Conservation (phyloP, 2,797 vertebrate species). For the Mastacembelus armatus region DNA sequence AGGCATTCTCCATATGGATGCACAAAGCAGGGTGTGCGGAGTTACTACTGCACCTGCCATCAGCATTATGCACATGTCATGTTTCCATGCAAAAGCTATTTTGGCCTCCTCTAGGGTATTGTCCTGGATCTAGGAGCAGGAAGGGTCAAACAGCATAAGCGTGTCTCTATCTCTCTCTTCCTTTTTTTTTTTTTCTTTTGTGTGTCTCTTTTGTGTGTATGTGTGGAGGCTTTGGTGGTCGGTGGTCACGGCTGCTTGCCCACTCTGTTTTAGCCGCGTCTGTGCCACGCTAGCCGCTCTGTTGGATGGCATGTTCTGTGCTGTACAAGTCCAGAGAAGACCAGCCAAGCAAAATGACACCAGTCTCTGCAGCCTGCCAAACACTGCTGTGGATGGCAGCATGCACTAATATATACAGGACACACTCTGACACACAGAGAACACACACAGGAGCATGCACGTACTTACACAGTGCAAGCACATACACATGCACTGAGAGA, state of each 20-base stretch:
- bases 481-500: slow-evolving; percentile 5
- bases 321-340: slow-evolving; percentile 56
- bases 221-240: slow-evolving; percentile 33
- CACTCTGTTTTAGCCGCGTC: slow-evolving; percentile 65
- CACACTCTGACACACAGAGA: slow-evolving; percentile 22
- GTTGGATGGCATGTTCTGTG: slow-evolving; percentile 72
- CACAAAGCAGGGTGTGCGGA: slow-evolving; percentile 36
- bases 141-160: slow-evolving; percentile 51
- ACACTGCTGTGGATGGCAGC: slow-evolving; percentile 62
- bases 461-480: slow-evolving; percentile 2
- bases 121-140: slow-evolving; percentile 49
- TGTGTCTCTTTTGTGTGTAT: slow-evolving; percentile 17
- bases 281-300: slow-evolving; percentile 70
- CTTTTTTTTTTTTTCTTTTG: too few species aligned
- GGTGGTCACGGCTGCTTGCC: slow-evolving; percentile 72
- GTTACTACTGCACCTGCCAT: slow-evolving; percentile 44
- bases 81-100: slow-evolving; percentile 47
- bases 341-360: slow-evolving; percentile 78
- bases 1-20: slow-evolving; percentile 37
- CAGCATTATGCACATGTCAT: slow-evolving; percentile 62
- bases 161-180: slow-evolving; percentile 4
- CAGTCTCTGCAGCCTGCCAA: slow-evolving; percentile 72
- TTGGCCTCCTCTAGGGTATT: slow-evolving; percentile 43
- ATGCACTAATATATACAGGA: slow-evolving; percentile 50
- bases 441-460: not conserved